Evolutionary conservation across 2,888 invertebrate genomes (phyloP).

Genomic region (Plebejus anna): DNA sequence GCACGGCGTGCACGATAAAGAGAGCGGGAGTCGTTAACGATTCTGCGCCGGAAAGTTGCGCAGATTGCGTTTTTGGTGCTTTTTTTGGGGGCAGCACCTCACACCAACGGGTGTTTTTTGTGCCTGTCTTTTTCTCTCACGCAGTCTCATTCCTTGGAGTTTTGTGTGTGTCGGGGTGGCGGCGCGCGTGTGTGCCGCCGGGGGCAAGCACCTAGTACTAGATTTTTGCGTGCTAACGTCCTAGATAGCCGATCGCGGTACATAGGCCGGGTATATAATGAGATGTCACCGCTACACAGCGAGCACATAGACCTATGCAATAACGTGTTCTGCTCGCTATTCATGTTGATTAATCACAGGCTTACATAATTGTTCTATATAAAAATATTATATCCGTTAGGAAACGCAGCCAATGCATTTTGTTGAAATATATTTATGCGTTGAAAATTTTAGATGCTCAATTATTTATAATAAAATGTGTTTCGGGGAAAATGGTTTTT

Average conservation of each 20-base stretch:
- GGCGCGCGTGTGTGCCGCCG: conserved; percentile 45
- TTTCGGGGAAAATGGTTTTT: conserved; percentile 3
- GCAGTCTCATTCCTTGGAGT: conserved; percentile 60
- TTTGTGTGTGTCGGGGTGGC: conserved; percentile 47
- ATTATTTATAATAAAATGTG: conserved; percentile 25
- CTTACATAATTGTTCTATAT: conserved; percentile 50
- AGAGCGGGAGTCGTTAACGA: conserved; percentile 80
- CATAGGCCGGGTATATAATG: conserved; percentile 67
- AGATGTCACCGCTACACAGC: conserved; percentile 68
- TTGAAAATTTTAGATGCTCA: conserved; percentile 29
- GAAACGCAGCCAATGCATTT: conserved; percentile 39
- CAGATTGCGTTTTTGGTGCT: conserved; percentile 81
- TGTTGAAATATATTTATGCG: conserved; percentile 38
- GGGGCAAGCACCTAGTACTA: conserved; percentile 73
- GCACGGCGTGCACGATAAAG: conserved; percentile 77
- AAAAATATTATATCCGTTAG: conserved; percentile 42
- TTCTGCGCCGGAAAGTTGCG: conserved; percentile 81
- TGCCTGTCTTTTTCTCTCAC: conserved; percentile 75
- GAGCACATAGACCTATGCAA: conserved; percentile 67
- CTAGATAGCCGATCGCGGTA: conserved; percentile 67
- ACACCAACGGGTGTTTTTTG: conserved; percentile 77
- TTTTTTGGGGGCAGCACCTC: conserved; percentile 80
- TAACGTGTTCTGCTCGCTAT: conserved; percentile 62
- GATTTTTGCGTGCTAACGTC: conserved; percentile 76
- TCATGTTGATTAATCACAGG: conserved; percentile 73